A percentile compares a stretch with the other conserved stretches of the same genome.
phyloP scores from a whole-genome alignment of 1,140 invertebrate species.

The Drosophila gunungcola region DNA sequence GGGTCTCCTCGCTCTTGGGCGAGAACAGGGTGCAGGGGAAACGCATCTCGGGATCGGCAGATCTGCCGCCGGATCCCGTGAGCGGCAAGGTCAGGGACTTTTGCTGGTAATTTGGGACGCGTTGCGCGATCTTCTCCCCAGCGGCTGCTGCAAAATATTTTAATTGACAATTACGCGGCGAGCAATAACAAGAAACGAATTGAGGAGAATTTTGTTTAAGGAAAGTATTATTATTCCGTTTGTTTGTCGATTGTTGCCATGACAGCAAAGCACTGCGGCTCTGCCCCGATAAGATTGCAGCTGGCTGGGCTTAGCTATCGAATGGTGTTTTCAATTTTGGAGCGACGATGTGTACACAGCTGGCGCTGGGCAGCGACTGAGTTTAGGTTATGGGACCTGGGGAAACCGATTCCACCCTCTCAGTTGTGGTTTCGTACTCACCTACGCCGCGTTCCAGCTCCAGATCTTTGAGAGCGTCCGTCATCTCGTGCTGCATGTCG shows the following conservation, averaged over 20 bases:
- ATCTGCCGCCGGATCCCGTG: constrained; percentile 42
- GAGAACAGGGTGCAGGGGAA: constrained; percentile 66
- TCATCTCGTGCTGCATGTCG: constrained; percentile 90
- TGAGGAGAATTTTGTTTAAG: constrained; percentile 51
- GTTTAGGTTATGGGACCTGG: background rate
- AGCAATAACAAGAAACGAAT: constrained; percentile 55
- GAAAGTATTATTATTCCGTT: constrained; percentile 39
- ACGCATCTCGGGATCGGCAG: constrained; percentile 60
- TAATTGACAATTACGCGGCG: constrained; percentile 41
- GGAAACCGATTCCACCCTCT: constrained; percentile 6
- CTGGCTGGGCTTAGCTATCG: constrained; percentile 50
- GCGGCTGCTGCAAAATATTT: constrained; percentile 26
- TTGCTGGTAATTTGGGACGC: constrained; percentile 48
- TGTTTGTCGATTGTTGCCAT: constrained; percentile 74
- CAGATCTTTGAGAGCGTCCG: constrained; percentile 88
- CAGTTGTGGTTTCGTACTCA: constrained; percentile 41
- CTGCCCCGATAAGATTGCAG: constrained; percentile 61
- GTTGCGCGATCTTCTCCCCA: constrained; percentile 37
- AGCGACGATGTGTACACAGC: constrained; percentile 49
- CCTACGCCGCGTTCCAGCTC: constrained; percentile 72
- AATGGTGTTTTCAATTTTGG: constrained; percentile 21
- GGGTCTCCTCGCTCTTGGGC: constrained; percentile 73
- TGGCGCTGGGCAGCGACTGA: constrained; percentile 48
- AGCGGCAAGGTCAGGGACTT: constrained; percentile 81
- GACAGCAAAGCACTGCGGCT: constrained; percentile 52